Evolutionary conservation across 2,888 invertebrate genomes (phyloP), one percentile per base, ranked within the genome.

Genomic region (Lasioglossum zephyrum): DNA sequence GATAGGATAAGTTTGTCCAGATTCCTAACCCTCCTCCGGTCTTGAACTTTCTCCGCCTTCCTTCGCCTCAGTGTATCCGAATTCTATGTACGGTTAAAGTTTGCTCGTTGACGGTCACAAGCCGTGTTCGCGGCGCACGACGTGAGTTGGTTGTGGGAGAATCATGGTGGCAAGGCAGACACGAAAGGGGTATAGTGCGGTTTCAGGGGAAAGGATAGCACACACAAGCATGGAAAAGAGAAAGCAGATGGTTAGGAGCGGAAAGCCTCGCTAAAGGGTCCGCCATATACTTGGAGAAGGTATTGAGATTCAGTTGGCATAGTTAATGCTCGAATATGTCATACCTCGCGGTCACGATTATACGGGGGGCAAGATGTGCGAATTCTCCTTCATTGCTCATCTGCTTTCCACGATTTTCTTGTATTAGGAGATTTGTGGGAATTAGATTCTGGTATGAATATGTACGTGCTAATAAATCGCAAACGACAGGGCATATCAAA

Each of bases 341-440:
- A 93, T 92, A 92, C 92, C 91, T 93, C 92, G 93, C 89, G 92
- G 92, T 92, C 92, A 92, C 91, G 92, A 92, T 93, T 93, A 92
- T 92, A 90, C 89, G 88, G 89, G 91, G 74, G 75, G 82, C 87
- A 89, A 88, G 88, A 88, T 87, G 87, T 87, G 79, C 84, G 79
- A 87, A 57, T 57, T 57, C 57, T n/a, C 57, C 57, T n/a, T 57
- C 57, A 1, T 57, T 9, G n/a, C 13, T 13, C 47, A 4, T 57
- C 11, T 9, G 57, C 9, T 57, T n/a, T 4, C n/a, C n/a, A 3
- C 18, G 53, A 22, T 57, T 57, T 57, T 57, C n/a, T 57, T 53
- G n/a, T 9, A 9, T 22, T 9, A n/a, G 53, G 8, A 53, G 53
- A 57, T 2, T 57, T 1, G 53, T n/a, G 53, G n/a, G 57, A 57